Conservation (phyloP, 2,113 vertebrate species). For the Otocyon megalotis region DNA sequence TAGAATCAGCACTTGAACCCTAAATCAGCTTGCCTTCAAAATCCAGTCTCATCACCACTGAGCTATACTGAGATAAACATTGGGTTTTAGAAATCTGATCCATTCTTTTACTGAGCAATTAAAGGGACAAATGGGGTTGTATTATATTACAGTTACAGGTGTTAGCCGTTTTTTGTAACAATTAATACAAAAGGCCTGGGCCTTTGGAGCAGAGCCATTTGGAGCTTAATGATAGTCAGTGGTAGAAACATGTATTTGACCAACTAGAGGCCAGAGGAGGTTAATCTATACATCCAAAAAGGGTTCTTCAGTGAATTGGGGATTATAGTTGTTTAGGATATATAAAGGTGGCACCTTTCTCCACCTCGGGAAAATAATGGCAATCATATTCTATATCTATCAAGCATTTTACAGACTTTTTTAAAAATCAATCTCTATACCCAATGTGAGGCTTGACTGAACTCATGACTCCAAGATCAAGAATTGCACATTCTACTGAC, state of each 20-base stretch:
- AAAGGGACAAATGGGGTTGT: neutral
- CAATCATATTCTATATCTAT: neutral
- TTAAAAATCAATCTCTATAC: neutral
- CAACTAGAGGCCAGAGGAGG: neutral
- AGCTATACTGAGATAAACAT: conserved; percentile 40
- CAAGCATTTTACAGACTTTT: neutral
- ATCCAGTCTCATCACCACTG: neutral
- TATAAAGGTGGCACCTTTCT: neutral
- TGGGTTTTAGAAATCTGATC: conserved; percentile 56
- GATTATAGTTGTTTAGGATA: neutral
- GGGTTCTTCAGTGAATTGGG: neutral
- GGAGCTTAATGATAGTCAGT: neutral
- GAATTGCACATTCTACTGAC: neutral
- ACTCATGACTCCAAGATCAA: neutral
- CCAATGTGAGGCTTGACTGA: neutral
- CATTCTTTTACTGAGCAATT: conserved; percentile 16
- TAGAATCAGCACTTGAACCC: neutral
- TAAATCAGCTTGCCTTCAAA: neutral
- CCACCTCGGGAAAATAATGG: neutral
- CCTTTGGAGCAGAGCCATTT: conserved; percentile 51
- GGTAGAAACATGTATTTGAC: neutral
- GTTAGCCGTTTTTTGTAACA: neutral
- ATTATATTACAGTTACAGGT: conserved; percentile 52
- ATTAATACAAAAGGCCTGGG: conserved; percentile 17
- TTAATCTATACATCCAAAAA: neutral